Evolutionary conservation across 2,888 invertebrate genomes (phyloP).

Genomic region (Drosophila leonis): DNA sequence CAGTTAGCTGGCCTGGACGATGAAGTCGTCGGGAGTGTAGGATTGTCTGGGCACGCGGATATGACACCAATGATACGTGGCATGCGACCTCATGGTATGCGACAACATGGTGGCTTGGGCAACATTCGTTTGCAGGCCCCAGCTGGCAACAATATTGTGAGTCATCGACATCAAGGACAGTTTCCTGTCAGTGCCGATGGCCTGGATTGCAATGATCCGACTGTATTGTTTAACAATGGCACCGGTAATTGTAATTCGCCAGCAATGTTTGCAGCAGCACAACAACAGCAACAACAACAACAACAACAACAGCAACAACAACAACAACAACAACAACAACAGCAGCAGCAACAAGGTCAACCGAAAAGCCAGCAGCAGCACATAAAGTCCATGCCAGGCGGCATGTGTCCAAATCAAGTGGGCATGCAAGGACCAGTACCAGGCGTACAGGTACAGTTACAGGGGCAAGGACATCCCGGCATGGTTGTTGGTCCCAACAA

Average conservation of each 20-base stretch:
- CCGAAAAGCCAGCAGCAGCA: conserved; percentile 40
- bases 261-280: conserved; percentile 50
- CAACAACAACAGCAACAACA: conserved; percentile 31
- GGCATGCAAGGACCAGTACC: conserved; percentile 45
- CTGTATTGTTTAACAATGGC: conserved; percentile 56
- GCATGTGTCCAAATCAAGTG: conserved; percentile 58
- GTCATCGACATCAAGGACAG: conserved; percentile 62
- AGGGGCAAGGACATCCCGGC: conserved; percentile 49
- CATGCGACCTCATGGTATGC: conserved; percentile 86
- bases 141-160: conserved; percentile 55
- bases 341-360: conserved; percentile 36
- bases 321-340: conserved; percentile 1
- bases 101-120: conserved; percentile 84
- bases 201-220: conserved; percentile 60
- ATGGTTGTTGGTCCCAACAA: conserved; percentile 47
- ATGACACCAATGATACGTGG: conserved; percentile 85
- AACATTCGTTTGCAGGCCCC: conserved; percentile 61
- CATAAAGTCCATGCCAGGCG: conserved; percentile 52
- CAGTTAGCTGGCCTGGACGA: conserved; percentile 82
- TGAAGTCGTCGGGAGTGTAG: conserved; percentile 56
- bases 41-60: conserved; percentile 59
- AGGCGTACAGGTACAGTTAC: conserved; percentile 43
- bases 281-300: conserved; percentile 28
- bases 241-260: conserved; percentile 53
- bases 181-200: conserved; percentile 67